Percentiles rank a stretch among this genome's conserved stretches.
Conservation (phyloP, 1,140 invertebrate genomes). For the Dreissena polymorpha region DNA sequence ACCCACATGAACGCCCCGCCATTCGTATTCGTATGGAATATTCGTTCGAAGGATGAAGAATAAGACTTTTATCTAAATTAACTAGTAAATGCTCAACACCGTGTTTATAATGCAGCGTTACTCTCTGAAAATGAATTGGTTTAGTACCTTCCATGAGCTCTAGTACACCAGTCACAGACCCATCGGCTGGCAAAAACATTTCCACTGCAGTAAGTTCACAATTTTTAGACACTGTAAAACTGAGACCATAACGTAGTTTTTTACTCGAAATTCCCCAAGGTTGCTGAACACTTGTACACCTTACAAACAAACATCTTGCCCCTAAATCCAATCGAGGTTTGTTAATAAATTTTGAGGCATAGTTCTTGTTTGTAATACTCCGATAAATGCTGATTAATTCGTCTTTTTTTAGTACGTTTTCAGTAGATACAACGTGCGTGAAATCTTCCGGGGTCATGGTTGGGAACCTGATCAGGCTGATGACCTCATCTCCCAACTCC, state of each 20-base stretch:
- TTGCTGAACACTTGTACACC: neutral
- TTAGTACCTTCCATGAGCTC: neutral
- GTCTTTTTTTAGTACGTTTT: conserved; percentile 1
- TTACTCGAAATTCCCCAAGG: too few species aligned
- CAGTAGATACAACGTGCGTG: neutral
- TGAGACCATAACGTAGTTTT: neutral
- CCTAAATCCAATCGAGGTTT: too few species aligned
- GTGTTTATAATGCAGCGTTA: too few species aligned
- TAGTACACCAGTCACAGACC: neutral
- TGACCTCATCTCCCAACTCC: conserved; percentile 9
- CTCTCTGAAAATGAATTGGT: too few species aligned
- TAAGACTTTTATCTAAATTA: too few species aligned
- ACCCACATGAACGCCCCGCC: too few species aligned
- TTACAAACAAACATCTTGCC: too few species aligned
- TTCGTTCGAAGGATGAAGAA: too few species aligned
- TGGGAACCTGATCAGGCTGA: conserved; percentile 24
- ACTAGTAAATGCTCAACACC: too few species aligned
- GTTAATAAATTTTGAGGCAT: neutral
- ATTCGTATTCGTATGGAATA: too few species aligned
- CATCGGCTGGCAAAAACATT: neutral
- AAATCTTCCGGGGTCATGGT: conserved; percentile 11
- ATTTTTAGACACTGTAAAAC: neutral
- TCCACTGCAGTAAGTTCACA: neutral
- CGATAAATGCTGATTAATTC: conserved; percentile 25
- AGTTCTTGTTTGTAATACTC: neutral